Evolutionary conservation across 2,113 vertebrate genomes (phyloP).

Genomic region (Pampusana beccarii): DNA sequence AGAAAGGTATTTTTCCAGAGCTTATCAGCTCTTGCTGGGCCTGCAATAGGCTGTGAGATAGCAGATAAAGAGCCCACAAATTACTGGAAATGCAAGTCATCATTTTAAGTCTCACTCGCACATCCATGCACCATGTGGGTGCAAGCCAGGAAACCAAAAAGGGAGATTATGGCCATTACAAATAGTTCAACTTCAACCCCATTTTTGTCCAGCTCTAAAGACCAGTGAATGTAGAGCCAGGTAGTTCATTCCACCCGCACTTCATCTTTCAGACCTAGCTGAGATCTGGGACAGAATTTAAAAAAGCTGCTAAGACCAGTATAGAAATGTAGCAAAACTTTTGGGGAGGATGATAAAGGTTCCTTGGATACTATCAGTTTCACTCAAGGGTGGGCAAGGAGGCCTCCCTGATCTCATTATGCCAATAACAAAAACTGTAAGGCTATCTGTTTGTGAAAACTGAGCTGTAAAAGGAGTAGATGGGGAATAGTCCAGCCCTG

Average conservation of each 20-base stretch:
- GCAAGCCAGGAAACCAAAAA: neutral
- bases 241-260: neutral
- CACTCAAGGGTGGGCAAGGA: neutral
- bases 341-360: neutral
- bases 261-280: neutral
- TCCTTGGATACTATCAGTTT: neutral
- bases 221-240: neutral
- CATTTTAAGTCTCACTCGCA: rapidly evolving
- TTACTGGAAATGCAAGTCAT: neutral
- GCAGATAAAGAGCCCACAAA: neutral
- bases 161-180: neutral
- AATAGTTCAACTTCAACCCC: neutral
- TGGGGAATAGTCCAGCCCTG: neutral
- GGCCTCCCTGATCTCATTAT: neutral
- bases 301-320: neutral
- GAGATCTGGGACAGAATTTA: neutral
- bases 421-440: neutral
- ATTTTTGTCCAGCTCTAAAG: neutral
- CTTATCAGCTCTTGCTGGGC: neutral
- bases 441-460: neutral
- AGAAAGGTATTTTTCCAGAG: neutral
- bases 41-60: neutral
- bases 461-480: neutral
- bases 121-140: neutral
- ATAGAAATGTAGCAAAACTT: neutral